Evolutionary conservation across 2,888 invertebrate genomes (phyloP).

Genomic region (Andrena chrysosceles): DNA sequence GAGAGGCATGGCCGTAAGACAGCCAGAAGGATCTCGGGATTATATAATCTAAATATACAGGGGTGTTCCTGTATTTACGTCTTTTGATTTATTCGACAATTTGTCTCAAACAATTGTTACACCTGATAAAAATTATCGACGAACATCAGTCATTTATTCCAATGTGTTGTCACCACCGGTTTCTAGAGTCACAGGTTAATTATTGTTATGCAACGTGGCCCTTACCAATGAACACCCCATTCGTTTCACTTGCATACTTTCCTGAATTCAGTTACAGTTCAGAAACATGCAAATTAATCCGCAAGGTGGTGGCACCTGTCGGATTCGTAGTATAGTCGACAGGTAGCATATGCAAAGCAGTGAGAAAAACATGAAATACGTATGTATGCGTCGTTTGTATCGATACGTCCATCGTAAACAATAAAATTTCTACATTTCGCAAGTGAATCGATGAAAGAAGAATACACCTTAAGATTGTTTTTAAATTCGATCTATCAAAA

Average conservation of each 20-base stretch:
- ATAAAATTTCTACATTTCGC: no score
- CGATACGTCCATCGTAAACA: no score
- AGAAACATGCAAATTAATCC: slow-evolving; percentile 62
- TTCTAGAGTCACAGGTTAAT: background rate
- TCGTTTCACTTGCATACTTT: slow-evolving; percentile 41
- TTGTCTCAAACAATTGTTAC: background rate
- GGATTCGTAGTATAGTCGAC: slow-evolving; percentile 42
- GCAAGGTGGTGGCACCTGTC: slow-evolving; percentile 76
- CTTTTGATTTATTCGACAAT: background rate
- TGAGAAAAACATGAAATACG: background rate
- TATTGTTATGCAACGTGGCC: background rate
- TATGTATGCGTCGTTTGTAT: background rate
- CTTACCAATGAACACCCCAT: background rate
- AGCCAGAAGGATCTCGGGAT: background rate
- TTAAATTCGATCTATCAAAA: no score
- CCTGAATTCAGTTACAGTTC: slow-evolving; percentile 39
- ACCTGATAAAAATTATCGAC: background rate
- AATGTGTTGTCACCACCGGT: background rate
- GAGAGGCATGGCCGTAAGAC: background rate
- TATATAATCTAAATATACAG: background rate
- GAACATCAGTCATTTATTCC: background rate
- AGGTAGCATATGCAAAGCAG: slow-evolving; percentile 57
- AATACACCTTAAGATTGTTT: no score
- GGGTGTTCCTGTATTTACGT: background rate
- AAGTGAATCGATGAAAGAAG: no score